These are phyloP conservation scores for Mesocentrotus franciscanus DNA, from an alignment of 53 echinoderm and acorn worm species.

Conservation along the genomic window DNA sequence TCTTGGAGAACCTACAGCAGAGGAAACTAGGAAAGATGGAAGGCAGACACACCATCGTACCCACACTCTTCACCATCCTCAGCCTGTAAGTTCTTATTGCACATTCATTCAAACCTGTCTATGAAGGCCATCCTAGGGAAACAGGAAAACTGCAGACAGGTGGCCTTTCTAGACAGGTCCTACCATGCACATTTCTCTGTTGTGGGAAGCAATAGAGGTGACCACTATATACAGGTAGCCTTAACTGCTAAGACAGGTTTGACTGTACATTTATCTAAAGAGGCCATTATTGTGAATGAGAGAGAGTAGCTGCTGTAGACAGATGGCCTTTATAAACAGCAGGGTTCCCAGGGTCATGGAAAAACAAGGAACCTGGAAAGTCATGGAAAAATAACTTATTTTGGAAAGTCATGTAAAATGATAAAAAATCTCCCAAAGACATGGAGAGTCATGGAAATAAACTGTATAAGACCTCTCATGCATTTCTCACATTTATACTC, in stretches of 20 bases:
- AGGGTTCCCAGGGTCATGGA: too few species aligned
- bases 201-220: too few species aligned
- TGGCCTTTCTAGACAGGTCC: background rate
- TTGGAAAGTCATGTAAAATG: too few species aligned
- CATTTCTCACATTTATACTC: background rate
- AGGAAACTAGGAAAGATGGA: constrained; percentile 84
- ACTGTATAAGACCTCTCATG: background rate
- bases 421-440: too few species aligned
- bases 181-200: too few species aligned
- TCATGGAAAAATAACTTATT: background rate
- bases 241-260: too few species aligned
- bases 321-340: too few species aligned
- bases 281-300: background rate
- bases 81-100: constrained; percentile 77
- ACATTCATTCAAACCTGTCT: background rate
- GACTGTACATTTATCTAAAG: too few species aligned
- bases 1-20: constrained; percentile 86
- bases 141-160: background rate
- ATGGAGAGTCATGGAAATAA: too few species aligned
- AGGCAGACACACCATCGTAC: constrained; percentile 70
- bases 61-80: constrained; percentile 79
- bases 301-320: background rate
- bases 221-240: too few species aligned
- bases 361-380: background rate
- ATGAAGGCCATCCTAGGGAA: too few species aligned